phyloP scores from a whole-genome alignment of 2,797 vertebrate genomes.

The Pipistrellus pygmaeus region DNA sequence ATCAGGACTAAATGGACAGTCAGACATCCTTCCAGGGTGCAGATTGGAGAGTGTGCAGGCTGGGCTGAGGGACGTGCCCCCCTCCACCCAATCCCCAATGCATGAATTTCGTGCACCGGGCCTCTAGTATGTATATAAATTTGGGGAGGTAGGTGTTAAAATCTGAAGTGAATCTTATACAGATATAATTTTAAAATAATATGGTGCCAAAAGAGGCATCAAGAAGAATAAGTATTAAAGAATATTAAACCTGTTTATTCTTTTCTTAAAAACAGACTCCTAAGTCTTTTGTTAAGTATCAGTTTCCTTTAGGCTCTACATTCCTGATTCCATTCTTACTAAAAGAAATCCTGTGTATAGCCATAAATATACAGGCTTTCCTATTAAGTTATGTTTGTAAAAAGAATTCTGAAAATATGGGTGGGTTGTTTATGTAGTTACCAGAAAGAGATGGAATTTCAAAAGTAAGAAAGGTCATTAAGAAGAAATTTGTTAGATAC shows the following conservation, averaged over 20 bases:
- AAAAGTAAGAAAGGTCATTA: conserved; percentile 11
- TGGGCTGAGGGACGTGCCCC: too few relatives aligned
- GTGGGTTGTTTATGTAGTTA: background rate
- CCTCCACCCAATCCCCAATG: too few relatives aligned
- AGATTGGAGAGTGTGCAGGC: too few relatives aligned
- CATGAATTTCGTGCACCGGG: too few relatives aligned
- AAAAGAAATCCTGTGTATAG: background rate
- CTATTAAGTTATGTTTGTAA: background rate
- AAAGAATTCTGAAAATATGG: conserved; percentile 9
- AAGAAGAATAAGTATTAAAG: background rate
- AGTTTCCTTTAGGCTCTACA: background rate
- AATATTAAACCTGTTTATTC: background rate
- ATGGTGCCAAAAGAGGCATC: background rate
- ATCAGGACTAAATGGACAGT: too few relatives aligned
- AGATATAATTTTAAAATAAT: background rate
- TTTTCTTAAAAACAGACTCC: background rate
- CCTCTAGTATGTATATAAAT: background rate
- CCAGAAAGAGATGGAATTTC: conserved; percentile 38
- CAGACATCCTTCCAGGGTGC: too few relatives aligned
- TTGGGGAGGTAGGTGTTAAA: background rate
- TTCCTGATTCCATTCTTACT: background rate
- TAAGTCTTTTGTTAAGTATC: background rate
- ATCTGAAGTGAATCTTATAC: background rate
- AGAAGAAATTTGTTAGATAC: conserved; percentile 36
- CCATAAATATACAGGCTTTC: background rate